A percentile compares a stretch with the other conserved stretches of the same genome.
Conservation (phyloP, 35 echinoderm and acorn worm genomes). For the Apostichopus californicus region DNA sequence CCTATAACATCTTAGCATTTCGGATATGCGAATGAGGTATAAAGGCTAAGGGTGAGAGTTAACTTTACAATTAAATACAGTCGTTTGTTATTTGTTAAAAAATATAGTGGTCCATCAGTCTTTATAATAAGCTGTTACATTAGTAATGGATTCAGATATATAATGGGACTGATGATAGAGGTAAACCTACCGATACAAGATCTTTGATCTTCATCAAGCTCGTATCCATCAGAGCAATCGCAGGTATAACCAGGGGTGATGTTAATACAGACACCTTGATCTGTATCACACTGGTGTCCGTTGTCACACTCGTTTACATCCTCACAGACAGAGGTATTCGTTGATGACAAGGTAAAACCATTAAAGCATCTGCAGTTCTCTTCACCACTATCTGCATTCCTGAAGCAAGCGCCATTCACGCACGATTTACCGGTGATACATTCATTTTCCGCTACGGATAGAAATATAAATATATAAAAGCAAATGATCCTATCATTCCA, state of each 20-base stretch:
- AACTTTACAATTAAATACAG: too few species aligned
- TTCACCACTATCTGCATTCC: conserved; percentile 11
- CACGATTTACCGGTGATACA: conserved; percentile 53
- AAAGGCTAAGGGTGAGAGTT: too few species aligned
- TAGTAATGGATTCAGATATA: too few species aligned
- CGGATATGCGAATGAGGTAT: too few species aligned
- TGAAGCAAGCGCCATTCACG: conserved; percentile 62
- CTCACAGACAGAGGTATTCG: conserved; percentile 55
- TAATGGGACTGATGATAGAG: not conserved
- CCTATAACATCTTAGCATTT: too few species aligned
- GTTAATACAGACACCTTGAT: conserved; percentile 67
- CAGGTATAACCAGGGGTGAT: conserved; percentile 52
- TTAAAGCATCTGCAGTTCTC: conserved; percentile 62
- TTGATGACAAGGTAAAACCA: conserved; percentile 59
- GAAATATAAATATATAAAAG: not conserved
- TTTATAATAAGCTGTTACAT: too few species aligned
- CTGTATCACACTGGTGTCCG: conserved; percentile 20
- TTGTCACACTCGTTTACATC: conserved; percentile 80
- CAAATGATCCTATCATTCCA: too few species aligned
- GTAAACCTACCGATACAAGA: not conserved
- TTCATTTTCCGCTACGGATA: conserved; percentile 53
- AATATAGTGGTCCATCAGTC: too few species aligned
- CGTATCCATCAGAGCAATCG: conserved; percentile 16
- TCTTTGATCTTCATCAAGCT: conserved; percentile 26
- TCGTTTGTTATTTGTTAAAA: too few species aligned